Percentiles rank a stretch among this genome's conserved stretches.
Conservation (phyloP, 1,140 invertebrate species). For the Chionoecetes opilio region DNA sequence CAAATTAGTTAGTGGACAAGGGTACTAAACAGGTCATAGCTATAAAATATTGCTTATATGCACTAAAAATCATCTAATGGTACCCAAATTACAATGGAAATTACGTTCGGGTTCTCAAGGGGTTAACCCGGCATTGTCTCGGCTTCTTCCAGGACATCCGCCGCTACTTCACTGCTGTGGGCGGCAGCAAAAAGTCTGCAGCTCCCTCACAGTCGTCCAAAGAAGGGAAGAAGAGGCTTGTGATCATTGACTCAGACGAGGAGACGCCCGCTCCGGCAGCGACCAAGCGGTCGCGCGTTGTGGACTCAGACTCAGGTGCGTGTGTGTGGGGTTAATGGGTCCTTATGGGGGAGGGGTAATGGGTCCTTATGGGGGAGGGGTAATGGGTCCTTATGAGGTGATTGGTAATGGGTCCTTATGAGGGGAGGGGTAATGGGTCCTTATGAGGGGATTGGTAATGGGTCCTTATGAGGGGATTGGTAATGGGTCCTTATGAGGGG, state of each 20-base stretch:
- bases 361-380: neutral
- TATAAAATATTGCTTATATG: no score
- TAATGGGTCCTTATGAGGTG: neutral
- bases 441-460: no score
- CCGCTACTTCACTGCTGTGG: slow-evolving; percentile 43
- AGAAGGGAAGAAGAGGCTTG: slow-evolving; percentile 39
- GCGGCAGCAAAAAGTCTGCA: slow-evolving; percentile 35
- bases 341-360: neutral
- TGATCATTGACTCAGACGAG: slow-evolving; percentile 60
- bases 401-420: no score
- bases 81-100: no score
- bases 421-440: no score
- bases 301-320: slow-evolving; percentile 62
- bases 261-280: slow-evolving; percentile 38
- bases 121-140: neutral
- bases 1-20: no score
- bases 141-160: slow-evolving; percentile 60
- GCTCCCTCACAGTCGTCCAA: slow-evolving; percentile 20
- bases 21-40: no score
- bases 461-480: no score
- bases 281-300: slow-evolving; percentile 36
- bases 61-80: no score
- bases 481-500: no score
- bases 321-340: neutral
- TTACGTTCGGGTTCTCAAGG: no score